Evolutionary conservation across 2,797 vertebrate species (phyloP), one percentile per base, ranked within the genome.

Genomic region (Thunnus albacares): DNA sequence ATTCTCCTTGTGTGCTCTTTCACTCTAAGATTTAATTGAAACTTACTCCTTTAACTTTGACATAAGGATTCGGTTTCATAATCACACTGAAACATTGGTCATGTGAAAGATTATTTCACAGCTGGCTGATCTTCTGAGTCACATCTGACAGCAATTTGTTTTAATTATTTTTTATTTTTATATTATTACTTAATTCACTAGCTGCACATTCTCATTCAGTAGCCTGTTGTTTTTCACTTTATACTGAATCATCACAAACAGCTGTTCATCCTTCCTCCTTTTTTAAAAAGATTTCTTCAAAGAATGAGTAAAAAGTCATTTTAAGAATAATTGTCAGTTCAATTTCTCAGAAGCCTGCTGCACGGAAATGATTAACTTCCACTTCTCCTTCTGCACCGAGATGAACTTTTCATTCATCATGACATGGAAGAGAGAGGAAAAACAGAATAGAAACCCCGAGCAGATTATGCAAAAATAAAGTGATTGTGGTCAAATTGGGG

Each of bases 281-380:
- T 60, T 14, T 6, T 33, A 7, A 33, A 33, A 33, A 22, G n/a
- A 20, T 6, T 20, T 30, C 18, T 53, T 24, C 4, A 18, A 35
- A 14, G 4, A 61, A 53, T 30, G 10, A 11, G 56, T 45, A 24
- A 41, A 51, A 58, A 38, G 52, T 15, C 1, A 1, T 14, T 51
- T 28, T 10, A 33, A 22, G 30, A 43, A 22, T 3, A 15, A 13
- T 1, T 0, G 3, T 60, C 63, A 0, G 57, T 1, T 6, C 22
- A 2, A 4, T 10, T 74, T 80, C 71, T 57, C 49, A 47, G 69
- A 79, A 72, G 26, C 18, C 62, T 55, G 57, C 53, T n/a, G 22
- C 11, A 2, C 3, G 38, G n/a, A 73, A 55, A 35, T 13, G 17
- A 9, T 28, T 22, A n/a, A 58, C 18, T 62, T 77, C n/a, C 4